Percentiles rank a stretch among this genome's conserved stretches.
These are phyloP conservation scores for Callinectes sapidus DNA, from an alignment of 2,888 invertebrate species.

Conservation along the genomic window DNA sequence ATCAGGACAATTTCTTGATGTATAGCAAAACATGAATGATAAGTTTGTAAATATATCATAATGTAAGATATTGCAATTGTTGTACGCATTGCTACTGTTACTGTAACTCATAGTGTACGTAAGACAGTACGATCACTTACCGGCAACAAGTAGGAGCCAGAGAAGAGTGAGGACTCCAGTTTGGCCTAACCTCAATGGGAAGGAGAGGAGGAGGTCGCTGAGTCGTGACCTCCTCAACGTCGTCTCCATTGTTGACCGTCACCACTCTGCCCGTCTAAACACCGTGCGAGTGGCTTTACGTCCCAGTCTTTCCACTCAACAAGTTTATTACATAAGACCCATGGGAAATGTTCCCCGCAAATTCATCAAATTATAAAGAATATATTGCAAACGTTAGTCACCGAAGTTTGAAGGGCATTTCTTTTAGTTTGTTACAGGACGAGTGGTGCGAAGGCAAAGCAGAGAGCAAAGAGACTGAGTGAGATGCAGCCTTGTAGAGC, in stretches of 20 bases:
- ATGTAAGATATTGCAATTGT: background rate
- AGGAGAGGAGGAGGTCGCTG: background rate
- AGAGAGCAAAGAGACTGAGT: background rate
- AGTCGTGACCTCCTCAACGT: slow-evolving; percentile 41
- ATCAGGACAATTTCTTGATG: background rate
- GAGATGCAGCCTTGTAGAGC: background rate
- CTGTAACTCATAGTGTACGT: background rate
- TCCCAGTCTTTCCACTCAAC: background rate
- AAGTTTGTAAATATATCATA: background rate
- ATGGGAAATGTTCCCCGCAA: background rate
- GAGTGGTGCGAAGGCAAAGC: background rate
- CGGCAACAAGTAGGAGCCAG: slow-evolving; percentile 50
- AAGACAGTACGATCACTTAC: slow-evolving; percentile 24
- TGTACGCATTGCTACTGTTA: background rate
- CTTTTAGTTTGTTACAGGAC: background rate
- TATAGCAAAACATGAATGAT: background rate
- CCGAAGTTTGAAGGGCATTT: slow-evolving; percentile 22
- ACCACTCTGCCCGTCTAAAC: slow-evolving; percentile 36
- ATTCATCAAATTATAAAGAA: background rate
- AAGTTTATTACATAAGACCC: slow-evolving; percentile 27
- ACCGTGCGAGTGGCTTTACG: slow-evolving; percentile 25
- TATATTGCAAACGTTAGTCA: slow-evolving; percentile 19
- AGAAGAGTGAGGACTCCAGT: background rate
- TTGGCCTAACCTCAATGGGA: background rate
- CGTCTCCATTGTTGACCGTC: slow-evolving; percentile 45